These are phyloP conservation scores for Rhopalosiphum nymphaeae DNA, from an alignment of 2,888 invertebrate genomes.

Conservation along the genomic window DNA sequence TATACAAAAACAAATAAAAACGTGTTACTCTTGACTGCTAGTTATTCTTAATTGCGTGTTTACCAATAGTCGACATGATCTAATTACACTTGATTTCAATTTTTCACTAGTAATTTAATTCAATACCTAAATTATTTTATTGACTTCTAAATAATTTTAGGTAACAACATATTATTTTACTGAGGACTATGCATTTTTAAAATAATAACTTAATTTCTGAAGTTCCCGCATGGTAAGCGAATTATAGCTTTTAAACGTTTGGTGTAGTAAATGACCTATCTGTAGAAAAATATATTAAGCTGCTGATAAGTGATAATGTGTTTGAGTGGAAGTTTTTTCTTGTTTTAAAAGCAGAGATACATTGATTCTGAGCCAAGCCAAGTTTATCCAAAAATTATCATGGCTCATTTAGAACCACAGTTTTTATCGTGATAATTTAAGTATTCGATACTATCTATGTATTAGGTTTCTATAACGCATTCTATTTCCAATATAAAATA, in stretches of 20 bases:
- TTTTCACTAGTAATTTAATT: background rate
- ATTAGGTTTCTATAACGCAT: background rate
- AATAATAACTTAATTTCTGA: background rate
- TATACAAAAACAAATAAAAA: background rate
- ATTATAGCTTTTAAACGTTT: background rate
- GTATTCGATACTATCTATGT: background rate
- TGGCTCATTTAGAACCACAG: background rate
- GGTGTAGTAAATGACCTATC: background rate
- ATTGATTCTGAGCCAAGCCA: background rate
- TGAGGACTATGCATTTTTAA: background rate
- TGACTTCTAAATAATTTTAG: background rate
- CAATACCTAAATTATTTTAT: background rate
- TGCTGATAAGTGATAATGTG: background rate
- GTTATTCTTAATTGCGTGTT: background rate
- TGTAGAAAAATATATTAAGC: background rate
- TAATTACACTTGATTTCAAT: conserved; percentile 23
- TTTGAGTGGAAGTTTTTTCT: background rate
- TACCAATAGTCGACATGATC: background rate
- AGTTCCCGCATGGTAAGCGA: too few species aligned
- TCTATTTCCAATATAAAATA: background rate
- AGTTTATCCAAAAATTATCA: background rate
- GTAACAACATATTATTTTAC: background rate
- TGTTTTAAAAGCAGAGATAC: background rate
- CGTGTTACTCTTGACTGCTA: background rate
- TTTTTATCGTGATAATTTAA: background rate